Conservation (phyloP, 2,113 vertebrate genomes). For the Tupaia tana region DNA sequence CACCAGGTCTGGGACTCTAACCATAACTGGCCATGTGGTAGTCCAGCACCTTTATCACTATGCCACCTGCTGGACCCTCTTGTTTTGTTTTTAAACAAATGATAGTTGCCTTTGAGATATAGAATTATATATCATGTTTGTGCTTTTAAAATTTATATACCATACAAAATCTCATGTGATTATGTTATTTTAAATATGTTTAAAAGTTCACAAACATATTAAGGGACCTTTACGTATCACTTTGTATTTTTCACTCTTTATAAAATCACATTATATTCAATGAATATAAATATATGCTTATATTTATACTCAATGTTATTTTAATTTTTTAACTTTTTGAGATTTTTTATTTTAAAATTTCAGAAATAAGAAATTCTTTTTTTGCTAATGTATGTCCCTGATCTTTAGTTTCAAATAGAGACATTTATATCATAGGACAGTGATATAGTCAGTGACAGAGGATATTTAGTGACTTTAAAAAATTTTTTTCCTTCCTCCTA, state of each 20-base stretch:
- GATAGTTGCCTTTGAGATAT: neutral
- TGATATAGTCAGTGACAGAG: too few species aligned
- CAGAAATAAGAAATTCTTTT: constrained; percentile 23
- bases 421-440: neutral
- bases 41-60: too few species aligned
- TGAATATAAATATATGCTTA: too few species aligned
- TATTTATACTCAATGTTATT: neutral
- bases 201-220: neutral
- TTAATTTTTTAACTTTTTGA: constrained; percentile 28
- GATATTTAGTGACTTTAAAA: too few species aligned
- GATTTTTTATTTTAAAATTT: neutral
- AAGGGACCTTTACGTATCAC: neutral
- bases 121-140: neutral
- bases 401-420: constrained; percentile 43
- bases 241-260: constrained; percentile 21
- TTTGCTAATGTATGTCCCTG: neutral
- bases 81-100: constrained; percentile 22
- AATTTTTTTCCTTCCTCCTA: too few species aligned
- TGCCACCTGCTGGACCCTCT: too few species aligned
- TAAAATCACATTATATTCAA: too few species aligned
- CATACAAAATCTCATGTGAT: neutral
- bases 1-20: too few species aligned
- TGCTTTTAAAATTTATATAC: neutral
- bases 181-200: constrained; percentile 4
- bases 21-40: too few species aligned